These are phyloP conservation scores for Ptilonorhynchus violaceus DNA, from an alignment of 2,113 vertebrate genomes.

Conservation along the genomic window DNA sequence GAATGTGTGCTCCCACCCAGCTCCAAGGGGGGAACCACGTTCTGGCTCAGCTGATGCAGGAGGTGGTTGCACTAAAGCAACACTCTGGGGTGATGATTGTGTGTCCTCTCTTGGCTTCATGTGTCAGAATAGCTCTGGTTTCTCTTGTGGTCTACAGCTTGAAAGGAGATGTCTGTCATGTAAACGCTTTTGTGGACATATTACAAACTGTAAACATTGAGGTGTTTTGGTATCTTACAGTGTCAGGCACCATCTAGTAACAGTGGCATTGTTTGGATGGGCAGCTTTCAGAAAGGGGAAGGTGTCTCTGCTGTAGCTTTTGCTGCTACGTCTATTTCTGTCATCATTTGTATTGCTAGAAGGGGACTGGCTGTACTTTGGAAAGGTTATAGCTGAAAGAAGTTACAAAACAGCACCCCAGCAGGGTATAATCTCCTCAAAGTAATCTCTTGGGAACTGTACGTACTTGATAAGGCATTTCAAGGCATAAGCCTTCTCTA, in stretches of 20 bases:
- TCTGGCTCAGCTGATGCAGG: not conserved
- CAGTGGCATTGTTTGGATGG: not conserved
- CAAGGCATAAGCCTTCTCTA: not conserved
- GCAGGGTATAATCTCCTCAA: not conserved
- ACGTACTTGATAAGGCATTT: not conserved
- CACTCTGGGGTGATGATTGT: not conserved
- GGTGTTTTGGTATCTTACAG: not conserved
- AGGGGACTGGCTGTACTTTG: not conserved
- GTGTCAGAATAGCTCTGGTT: not conserved
- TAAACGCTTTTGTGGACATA: not conserved
- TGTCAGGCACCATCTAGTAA: not conserved
- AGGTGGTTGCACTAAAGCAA: not conserved
- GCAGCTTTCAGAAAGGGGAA: not conserved
- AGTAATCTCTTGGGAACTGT: not conserved
- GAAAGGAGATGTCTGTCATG: not conserved
- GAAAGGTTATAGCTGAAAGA: not conserved
- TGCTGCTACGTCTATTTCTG: not conserved
- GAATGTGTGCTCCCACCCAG: not conserved
- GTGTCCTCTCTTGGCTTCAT: not conserved
- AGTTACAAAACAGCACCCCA: not conserved
- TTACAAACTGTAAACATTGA: not conserved
- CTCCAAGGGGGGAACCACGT: accelerated
- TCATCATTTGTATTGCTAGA: not conserved
- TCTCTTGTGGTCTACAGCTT: not conserved
- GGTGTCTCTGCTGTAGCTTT: not conserved